These are phyloP conservation scores for Caenorhabditis japonica DNA, from an alignment of 2,888 invertebrate genomes.

Conservation along the genomic window DNA sequence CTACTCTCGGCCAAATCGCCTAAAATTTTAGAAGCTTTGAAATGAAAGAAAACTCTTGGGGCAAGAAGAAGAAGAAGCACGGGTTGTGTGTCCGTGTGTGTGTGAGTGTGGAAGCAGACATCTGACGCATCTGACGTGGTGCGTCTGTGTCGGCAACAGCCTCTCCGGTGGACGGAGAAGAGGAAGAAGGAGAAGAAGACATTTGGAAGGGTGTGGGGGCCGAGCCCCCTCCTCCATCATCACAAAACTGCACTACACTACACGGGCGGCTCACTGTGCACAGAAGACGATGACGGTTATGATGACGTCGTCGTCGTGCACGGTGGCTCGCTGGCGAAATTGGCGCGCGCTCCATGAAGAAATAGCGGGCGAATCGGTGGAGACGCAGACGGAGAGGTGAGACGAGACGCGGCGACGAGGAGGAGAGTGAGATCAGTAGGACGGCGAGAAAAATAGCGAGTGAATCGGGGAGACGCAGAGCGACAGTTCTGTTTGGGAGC, in stretches of 20 bases:
- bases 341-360: too few relatives aligned
- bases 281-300: slow-evolving; percentile 41
- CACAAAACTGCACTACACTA: slow-evolving; percentile 28
- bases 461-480: neutral
- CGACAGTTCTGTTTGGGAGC: neutral
- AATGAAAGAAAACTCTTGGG: too few relatives aligned
- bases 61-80: slow-evolving; percentile 23
- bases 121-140: slow-evolving; percentile 49
- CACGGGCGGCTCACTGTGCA: slow-evolving; percentile 39
- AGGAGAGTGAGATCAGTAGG: too few relatives aligned
- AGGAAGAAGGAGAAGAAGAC: slow-evolving; percentile 34
- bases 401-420: too few relatives aligned
- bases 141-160: slow-evolving; percentile 46
- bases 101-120: slow-evolving; percentile 34
- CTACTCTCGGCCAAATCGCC: neutral
- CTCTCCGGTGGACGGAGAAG: slow-evolving; percentile 4
- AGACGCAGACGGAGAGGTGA: too few relatives aligned
- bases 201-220: slow-evolving; percentile 40
- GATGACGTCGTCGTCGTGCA: slow-evolving; percentile 16
- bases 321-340: too few relatives aligned
- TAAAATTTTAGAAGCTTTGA: neutral
- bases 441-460: too few relatives aligned
- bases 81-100: slow-evolving; percentile 6
- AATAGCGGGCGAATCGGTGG: too few relatives aligned
- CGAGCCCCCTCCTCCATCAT: slow-evolving; percentile 28